A percentile compares a stretch with the other conserved stretches of the same genome.
phyloP scores from a whole-genome alignment of 2,797 vertebrate species.

The Cyclopterus lumpus region DNA sequence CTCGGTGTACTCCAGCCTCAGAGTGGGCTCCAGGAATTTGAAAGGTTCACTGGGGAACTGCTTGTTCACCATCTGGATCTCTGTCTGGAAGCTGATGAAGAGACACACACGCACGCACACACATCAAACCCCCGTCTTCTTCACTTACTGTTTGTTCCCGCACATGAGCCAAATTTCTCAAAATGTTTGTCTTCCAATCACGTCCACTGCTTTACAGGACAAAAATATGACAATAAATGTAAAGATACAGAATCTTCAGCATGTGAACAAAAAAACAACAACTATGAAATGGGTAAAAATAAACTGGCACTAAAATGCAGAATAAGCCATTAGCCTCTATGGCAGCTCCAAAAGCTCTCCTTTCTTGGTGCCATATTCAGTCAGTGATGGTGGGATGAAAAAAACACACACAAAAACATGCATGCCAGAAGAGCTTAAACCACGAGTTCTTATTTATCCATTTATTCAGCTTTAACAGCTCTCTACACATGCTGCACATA shows the following conservation, averaged over 20 bases:
- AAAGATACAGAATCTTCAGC: background rate
- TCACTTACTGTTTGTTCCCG: background rate
- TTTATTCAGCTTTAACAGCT: background rate
- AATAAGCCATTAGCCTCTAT: background rate
- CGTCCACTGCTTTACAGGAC: background rate
- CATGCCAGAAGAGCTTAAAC: background rate
- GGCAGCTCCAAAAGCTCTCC: background rate
- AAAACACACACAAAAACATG: background rate
- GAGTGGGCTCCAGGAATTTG: constrained; percentile 97
- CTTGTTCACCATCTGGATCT: constrained; percentile 94
- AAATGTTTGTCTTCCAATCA: background rate
- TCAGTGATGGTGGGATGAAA: background rate
- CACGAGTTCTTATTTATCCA: background rate
- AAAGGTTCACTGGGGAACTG: constrained; percentile 97
- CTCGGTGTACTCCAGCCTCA: constrained; percentile 94
- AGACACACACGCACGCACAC: background rate
- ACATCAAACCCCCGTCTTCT: background rate
- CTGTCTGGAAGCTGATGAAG: constrained; percentile 90
- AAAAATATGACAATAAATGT: background rate
- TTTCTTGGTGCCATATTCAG: background rate
- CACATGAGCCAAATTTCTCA: background rate
- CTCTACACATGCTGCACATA: background rate
- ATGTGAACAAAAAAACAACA: background rate
- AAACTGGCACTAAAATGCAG: background rate
- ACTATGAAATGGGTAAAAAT: background rate